Conservation (phyloP, 1,140 invertebrate genomes). For the Mesaphorura yosii region DNA sequence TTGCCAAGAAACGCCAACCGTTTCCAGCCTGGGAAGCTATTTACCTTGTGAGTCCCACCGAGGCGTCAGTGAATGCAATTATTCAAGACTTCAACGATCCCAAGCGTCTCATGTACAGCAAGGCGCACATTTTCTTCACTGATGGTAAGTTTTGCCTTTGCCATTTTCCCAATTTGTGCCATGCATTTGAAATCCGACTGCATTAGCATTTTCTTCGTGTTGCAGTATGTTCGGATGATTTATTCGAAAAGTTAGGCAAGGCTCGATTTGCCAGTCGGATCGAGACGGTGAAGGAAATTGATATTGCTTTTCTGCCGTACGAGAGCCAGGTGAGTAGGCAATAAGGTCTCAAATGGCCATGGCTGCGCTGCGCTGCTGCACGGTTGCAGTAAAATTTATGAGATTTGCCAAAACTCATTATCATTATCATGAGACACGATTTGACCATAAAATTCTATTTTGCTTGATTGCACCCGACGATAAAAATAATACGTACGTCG, state of each 20-base stretch:
- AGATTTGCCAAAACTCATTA: too few species aligned
- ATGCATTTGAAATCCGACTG: not conserved
- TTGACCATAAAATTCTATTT: too few species aligned
- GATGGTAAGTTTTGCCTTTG: constrained; percentile 14
- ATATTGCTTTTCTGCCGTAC: constrained; percentile 98
- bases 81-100: constrained; percentile 16
- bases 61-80: constrained; percentile 15
- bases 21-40: constrained; percentile 25
- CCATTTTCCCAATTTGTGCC: not conserved
- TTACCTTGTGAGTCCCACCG: constrained; percentile 21
- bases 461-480: constrained; percentile 4
- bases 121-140: constrained; percentile 20
- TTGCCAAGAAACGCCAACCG: constrained; percentile 24
- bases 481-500: not conserved
- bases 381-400: too few species aligned
- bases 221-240: constrained; percentile 71
- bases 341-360: too few species aligned
- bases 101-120: constrained; percentile 2
- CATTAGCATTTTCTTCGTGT: constrained; percentile 5
- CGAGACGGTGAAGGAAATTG: constrained; percentile 99
- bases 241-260: constrained; percentile 94
- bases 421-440: too few species aligned
- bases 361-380: too few species aligned
- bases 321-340: constrained; percentile 97
- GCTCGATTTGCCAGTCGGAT: constrained; percentile 87